These are phyloP conservation scores for Automeris io DNA, from an alignment of 2,888 invertebrate species.

Conservation along the genomic window DNA sequence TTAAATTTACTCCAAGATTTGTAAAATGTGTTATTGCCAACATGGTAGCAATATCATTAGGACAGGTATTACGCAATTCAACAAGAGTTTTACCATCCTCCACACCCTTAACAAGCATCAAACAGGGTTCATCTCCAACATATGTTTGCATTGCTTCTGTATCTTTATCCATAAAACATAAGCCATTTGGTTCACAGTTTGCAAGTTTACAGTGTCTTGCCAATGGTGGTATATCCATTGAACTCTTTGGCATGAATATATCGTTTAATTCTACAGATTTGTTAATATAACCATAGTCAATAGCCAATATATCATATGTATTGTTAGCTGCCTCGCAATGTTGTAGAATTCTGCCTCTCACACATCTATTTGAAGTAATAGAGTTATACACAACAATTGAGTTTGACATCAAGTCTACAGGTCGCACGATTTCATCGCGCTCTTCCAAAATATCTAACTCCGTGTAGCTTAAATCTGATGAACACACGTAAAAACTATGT, in stretches of 20 bases:
- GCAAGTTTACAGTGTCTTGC: background rate
- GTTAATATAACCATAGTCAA: background rate
- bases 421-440: background rate
- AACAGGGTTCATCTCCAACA: slow-evolving; percentile 21
- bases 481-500: background rate
- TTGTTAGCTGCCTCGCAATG: background rate
- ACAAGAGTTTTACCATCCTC: slow-evolving; percentile 13
- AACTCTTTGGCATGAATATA: background rate
- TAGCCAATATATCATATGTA: background rate
- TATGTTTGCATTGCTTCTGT: slow-evolving; percentile 24
- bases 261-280: background rate
- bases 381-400: background rate
- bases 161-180: background rate
- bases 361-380: background rate
- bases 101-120: slow-evolving; percentile 4
- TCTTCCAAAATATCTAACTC: background rate
- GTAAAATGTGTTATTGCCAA: slow-evolving; percentile 16
- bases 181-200: background rate
- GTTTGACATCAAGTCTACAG: background rate
- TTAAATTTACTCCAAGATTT: background rate
- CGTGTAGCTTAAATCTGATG: no score
- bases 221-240: background rate
- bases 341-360: background rate
- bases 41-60: slow-evolving; percentile 30
- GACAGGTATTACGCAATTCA: slow-evolving; percentile 22